Base-by-base conservation (phyloP, 2,888 invertebrate genomes). In the Leptarthrus brevirostris region DNA sequence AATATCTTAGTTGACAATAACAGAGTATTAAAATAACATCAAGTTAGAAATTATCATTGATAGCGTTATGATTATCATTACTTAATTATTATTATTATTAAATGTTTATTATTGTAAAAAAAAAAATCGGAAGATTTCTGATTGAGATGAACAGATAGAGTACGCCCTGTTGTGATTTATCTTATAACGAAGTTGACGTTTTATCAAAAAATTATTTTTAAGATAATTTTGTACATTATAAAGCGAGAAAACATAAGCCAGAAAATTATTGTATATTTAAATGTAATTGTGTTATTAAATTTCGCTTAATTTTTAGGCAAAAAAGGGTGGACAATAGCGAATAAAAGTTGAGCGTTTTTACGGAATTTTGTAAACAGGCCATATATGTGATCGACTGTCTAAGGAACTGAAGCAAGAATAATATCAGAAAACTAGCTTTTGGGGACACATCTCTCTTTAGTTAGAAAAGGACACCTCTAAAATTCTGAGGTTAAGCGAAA, bases 1-100 rank as follows among this genome's bases (percentile, higher is more conserved):
- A 44, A 69, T 69, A 66, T 69, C 47, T 66, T 69, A 69, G 69
- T 69, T 69, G 69, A 69, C 69, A 69, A 69, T 69, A 69, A 69
- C 49, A 52, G 52, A 69, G 69, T 69, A 69, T 69, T 69, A 69
- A n/a, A 69, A 52, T 49, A 30, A 66, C 22, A 30, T n/a, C 26
- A 69, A 69, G 44, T 52, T 26, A 26, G 20, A 69, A 30, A 34
- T 69, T 69, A 52, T 52, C 49, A 30, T 20, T 26, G 26, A 49
- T 52, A 52, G 52, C 16, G 34, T 69, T 52, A 12, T 12, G 12
- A 40, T 40, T 40, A 64, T 64, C 44, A 64, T 47, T 44, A n/a
- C n/a, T 40, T 12, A 40, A 40, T 40, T 40, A 64, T 64, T 64
- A 64, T 47, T 44, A n/a, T 34, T 34, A 20, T 61, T 40, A 20